Evolutionary conservation across 2,113 vertebrate genomes (phyloP).

Genomic region (Prietella phreatophila): DNA sequence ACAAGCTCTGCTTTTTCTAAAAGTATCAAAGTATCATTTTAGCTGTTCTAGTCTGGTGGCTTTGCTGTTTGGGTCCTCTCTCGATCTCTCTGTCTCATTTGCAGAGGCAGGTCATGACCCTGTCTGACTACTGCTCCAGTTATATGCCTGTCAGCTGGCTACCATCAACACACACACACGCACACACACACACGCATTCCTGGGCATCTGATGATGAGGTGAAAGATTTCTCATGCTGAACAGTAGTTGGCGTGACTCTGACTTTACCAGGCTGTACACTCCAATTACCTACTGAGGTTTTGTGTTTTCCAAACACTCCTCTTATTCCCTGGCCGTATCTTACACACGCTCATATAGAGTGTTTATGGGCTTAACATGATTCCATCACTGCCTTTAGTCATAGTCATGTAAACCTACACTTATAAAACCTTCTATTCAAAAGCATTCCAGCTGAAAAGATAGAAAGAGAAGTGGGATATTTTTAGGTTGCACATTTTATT

Average conservation of each 20-base stretch:
- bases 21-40: not conserved
- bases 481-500: not conserved
- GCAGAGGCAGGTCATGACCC: constrained; percentile 33
- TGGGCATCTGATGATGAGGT: constrained; percentile 52
- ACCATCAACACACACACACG: constrained; percentile 27
- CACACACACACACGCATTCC: constrained; percentile 22
- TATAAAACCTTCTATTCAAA: not conserved
- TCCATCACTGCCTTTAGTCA: not conserved
- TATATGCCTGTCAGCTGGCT: constrained; percentile 29
- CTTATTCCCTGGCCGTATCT: constrained; percentile 6
- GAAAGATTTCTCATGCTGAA: constrained; percentile 59
- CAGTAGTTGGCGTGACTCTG: constrained; percentile 28
- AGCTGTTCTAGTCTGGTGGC: not conserved
- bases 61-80: not conserved
- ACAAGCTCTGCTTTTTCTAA: not conserved
- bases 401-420: not conserved
- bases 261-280: constrained; percentile 46
- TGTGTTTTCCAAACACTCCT: constrained; percentile 17
- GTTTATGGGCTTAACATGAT: not conserved
- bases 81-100: not conserved
- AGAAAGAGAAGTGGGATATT: constrained; percentile 17
- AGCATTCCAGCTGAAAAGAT: not conserved
- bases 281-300: constrained; percentile 41
- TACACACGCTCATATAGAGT: not conserved
- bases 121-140: not conserved